Base-by-base conservation (phyloP, 2,888 invertebrate genomes). In the Rhodophaea formosa region DNA sequence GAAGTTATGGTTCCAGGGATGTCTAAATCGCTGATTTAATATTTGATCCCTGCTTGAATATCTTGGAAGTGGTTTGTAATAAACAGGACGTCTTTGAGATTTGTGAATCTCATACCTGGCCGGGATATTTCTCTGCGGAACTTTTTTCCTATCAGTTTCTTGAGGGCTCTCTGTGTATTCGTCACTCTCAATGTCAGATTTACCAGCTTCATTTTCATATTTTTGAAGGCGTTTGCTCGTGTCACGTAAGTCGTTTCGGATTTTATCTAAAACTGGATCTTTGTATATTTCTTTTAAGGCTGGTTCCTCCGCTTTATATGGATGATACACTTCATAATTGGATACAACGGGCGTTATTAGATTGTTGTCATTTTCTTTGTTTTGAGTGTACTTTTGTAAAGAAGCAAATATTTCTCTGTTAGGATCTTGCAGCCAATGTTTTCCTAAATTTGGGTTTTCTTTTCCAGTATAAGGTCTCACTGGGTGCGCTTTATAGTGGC, bases 1-100 rank as follows among this genome's bases (percentile, higher is more conserved):
- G 66, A 80, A 75, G 59, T 86, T 77, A 69, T 87, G 85, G 66
- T 88, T 84, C 84, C 83, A 84, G 1, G 92, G 91, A 72, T 91
- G 89, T 65, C 70, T 83, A 8, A 89, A 75, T 71, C 80, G 86
- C 51, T 86, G 74, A 67, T 88, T 88, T 35, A 92, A 71, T 55
- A 77, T 59, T 35, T 81, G 71, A 51, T 88, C 80, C 56, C 86
- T 74, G 23, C 77, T 67, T 49, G 67, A 67, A 12, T 74, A 65
- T 58, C 70, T 74, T 16, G 68, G 65, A 23, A 75, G 70, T 29
- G 72, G 67, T 58, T 62, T 73, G 59, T 92, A 92, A 64, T 91
- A 92, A n/a, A 79, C 49, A 1, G 91, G 91, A 42, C 74, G 71
- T 57, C 84, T 75, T 62, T 86, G 80, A 30, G 90, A 84, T 56